Evolutionary conservation across 2,797 vertebrate genomes (phyloP).

Genomic region (Protonibea diacanthus): DNA sequence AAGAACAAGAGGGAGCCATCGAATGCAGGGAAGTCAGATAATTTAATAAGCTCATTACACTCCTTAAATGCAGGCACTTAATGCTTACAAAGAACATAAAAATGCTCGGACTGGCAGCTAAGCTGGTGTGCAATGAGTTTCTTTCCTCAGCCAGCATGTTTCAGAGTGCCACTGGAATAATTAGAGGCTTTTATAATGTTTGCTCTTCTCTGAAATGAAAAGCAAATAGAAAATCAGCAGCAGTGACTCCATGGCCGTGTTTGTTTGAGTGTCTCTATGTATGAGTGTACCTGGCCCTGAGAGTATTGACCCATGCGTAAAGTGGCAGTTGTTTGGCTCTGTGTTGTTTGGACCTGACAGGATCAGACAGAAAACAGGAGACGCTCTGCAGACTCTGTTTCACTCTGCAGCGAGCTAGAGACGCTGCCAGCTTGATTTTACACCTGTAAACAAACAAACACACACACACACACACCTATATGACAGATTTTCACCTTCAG

Average conservation of each 20-base stretch:
- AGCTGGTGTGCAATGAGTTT: background rate
- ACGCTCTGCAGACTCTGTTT: constrained; percentile 88
- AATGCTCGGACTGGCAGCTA: background rate
- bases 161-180: background rate
- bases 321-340: constrained; percentile 86
- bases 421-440: constrained; percentile 92
- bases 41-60: background rate
- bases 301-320: constrained; percentile 92
- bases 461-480: background rate
- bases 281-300: constrained; percentile 77
- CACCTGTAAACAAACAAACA: constrained; percentile 76
- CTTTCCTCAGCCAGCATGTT: background rate
- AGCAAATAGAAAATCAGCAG: background rate
- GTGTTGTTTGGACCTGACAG: constrained; percentile 86
- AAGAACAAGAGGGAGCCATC: background rate
- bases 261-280: constrained; percentile 26
- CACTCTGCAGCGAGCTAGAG: constrained; percentile 92
- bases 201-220: background rate
- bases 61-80: background rate
- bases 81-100: background rate
- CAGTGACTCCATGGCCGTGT: background rate
- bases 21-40: background rate
- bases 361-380: constrained; percentile 87
- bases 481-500: too few species aligned
- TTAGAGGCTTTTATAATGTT: background rate